Percentiles rank a stretch among this genome's conserved stretches.
These are phyloP conservation scores for Zaprionus ornatus DNA, from an alignment of 1,140 invertebrate species.

Conservation along the genomic window DNA sequence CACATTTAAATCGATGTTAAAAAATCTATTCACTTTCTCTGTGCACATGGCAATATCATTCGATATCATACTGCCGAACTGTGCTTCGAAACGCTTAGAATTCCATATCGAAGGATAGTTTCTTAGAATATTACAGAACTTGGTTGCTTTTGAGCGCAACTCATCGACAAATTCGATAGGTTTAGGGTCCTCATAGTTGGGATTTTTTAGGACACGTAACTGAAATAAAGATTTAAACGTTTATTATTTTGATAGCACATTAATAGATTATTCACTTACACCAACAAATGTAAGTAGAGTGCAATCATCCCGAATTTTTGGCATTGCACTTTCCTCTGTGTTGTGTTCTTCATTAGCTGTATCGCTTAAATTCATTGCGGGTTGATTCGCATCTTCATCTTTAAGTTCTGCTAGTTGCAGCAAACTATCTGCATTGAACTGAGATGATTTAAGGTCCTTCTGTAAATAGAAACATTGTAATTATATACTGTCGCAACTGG, in stretches of 20 bases:
- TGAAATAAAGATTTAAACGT: conserved; percentile 18
- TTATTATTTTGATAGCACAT: not conserved
- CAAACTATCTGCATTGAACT: conserved; percentile 28
- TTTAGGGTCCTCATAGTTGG: conserved; percentile 38
- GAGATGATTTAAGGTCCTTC: conserved; percentile 4
- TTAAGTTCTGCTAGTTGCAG: conserved; percentile 15
- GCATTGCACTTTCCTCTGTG: not conserved
- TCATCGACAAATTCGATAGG: conserved; percentile 32
- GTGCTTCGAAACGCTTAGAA: conserved; percentile 2
- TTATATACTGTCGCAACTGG: not conserved
- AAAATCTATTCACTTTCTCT: conserved; percentile 30
- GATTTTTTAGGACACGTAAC: conserved; percentile 48
- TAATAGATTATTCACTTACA: conserved; percentile 28
- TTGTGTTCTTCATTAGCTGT: not conserved
- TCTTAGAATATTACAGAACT: conserved; percentile 29
- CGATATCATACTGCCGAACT: not conserved
- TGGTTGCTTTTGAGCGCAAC: conserved; percentile 32
- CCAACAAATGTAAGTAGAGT: conserved; percentile 44
- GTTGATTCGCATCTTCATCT: not conserved
- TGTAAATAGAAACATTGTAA: not conserved
- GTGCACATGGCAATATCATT: conserved; percentile 5
- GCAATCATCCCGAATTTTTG: not conserved
- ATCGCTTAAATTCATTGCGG: not conserved
- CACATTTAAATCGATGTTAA: conserved; percentile 25
- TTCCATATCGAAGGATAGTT: conserved; percentile 42